A percentile compares a stretch with the other conserved stretches of the same genome.
These are phyloP conservation scores for Oxytorus armatus DNA, from an alignment of 2,888 invertebrate species.

Conservation along the genomic window DNA sequence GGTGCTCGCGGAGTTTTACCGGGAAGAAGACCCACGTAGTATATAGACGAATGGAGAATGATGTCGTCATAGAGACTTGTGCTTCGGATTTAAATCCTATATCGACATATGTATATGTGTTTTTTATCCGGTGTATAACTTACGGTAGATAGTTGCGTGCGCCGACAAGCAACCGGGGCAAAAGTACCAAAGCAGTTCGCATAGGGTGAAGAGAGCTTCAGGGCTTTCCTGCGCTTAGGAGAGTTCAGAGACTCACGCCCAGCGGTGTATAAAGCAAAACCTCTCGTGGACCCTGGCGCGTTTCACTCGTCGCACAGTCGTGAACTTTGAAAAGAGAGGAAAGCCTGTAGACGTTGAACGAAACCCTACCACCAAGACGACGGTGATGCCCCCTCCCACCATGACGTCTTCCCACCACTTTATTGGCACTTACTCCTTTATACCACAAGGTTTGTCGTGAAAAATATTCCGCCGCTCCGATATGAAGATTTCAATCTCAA, in stretches of 20 bases:
- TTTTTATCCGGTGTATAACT: constrained; percentile 10
- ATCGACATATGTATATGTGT: neutral
- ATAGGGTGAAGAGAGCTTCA: constrained; percentile 55
- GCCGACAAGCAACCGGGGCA: constrained; percentile 45
- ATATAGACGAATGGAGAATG: neutral
- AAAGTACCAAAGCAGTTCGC: constrained; percentile 51
- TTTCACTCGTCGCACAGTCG: constrained; percentile 34
- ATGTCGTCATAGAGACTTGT: neutral
- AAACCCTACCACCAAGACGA: constrained; percentile 46
- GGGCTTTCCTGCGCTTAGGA: constrained; percentile 52
- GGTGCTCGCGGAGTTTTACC: constrained; percentile 3
- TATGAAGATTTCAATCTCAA: constrained; percentile 54
- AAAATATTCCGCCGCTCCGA: constrained; percentile 32
- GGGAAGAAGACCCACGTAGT: constrained; percentile 9
- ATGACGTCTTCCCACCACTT: constrained; percentile 22
- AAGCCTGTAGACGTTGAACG: constrained; percentile 51
- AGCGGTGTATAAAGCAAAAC: constrained; percentile 47
- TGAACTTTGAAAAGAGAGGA: constrained; percentile 59
- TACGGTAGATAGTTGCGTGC: constrained; percentile 13
- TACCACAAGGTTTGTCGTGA: constrained; percentile 29
- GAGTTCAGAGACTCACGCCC: constrained; percentile 25
- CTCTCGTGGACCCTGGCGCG: constrained; percentile 16
- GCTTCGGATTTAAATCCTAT: neutral
- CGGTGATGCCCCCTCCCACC: constrained; percentile 29
- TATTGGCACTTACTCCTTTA: constrained; percentile 17